Evolutionary conservation across 2,797 vertebrate species (phyloP).

Genomic region (Dallia pectoralis): DNA sequence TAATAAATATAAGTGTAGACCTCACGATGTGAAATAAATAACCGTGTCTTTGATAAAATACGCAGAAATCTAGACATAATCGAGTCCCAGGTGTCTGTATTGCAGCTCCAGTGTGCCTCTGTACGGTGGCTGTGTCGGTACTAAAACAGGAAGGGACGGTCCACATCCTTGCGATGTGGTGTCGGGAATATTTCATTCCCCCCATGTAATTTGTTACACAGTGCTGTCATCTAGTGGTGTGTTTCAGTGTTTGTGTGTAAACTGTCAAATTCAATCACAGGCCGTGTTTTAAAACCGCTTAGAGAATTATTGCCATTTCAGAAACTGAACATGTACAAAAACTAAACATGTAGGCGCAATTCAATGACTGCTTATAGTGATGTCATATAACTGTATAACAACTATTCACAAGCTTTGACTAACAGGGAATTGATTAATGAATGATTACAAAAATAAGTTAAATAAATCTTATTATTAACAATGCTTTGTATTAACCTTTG

Average conservation of each 20-base stretch:
- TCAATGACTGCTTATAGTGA: background rate
- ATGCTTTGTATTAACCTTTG: background rate
- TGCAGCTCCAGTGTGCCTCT: slow-evolving; percentile 66
- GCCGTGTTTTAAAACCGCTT: background rate
- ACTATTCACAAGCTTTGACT: no score
- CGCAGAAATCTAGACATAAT: slow-evolving; percentile 68
- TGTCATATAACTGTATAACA: background rate
- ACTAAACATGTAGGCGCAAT: no score
- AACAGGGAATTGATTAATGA: background rate
- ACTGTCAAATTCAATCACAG: background rate
- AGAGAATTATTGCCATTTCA: no score
- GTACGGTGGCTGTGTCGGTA: slow-evolving; percentile 73
- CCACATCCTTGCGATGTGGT: slow-evolving; percentile 75
- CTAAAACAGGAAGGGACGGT: slow-evolving; percentile 83
- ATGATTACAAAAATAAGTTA: background rate
- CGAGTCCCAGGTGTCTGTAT: slow-evolving; percentile 62
- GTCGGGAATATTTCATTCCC: slow-evolving; percentile 66
- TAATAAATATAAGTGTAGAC: slow-evolving; percentile 46
- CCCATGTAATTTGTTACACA: slow-evolving; percentile 51
- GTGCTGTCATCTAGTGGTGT: slow-evolving; percentile 73
- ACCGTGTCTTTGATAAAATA: slow-evolving; percentile 52
- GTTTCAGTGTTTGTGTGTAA: slow-evolving; percentile 24
- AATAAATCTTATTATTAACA: background rate
- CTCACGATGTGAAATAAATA: slow-evolving; percentile 52
- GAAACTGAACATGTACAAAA: no score